A percentile compares a stretch with the other conserved stretches of the same genome.
phyloP scores from a whole-genome alignment of 2,797 vertebrate species.

The Pseudocheirus occidentalis region DNA sequence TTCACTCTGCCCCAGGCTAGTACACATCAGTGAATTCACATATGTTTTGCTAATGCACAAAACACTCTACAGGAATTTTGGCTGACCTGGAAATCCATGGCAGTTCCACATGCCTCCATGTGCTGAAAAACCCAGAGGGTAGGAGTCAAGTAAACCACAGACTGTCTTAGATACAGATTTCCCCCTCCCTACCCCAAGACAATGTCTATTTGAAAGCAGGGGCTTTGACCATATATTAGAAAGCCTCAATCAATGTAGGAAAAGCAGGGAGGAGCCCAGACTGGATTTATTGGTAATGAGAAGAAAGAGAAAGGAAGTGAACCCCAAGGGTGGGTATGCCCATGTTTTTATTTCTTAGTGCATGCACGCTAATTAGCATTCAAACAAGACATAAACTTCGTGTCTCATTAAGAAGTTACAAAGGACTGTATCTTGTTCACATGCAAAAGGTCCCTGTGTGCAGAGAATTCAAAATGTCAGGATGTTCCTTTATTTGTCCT shows the following conservation, averaged over 20 bases:
- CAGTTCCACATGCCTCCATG: not conserved
- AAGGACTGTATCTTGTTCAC: slow-evolving; percentile 56
- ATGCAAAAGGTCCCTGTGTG: slow-evolving; percentile 18
- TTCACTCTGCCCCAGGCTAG: not conserved
- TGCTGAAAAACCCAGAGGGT: not conserved
- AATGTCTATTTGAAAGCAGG: not conserved
- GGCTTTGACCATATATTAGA: not conserved
- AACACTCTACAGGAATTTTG: slow-evolving; percentile 36
- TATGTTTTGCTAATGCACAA: not conserved
- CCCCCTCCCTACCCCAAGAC: not conserved
- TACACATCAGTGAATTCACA: not conserved
- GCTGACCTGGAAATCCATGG: slow-evolving; percentile 18
- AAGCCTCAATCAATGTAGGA: not conserved
- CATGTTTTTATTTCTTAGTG: slow-evolving; percentile 32
- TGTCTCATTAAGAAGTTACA: slow-evolving; percentile 50
- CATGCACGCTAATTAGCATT: slow-evolving; percentile 1
- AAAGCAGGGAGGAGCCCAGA: not conserved
- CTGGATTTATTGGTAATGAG: not conserved
- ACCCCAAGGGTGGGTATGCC: not conserved
- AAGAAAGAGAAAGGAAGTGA: not conserved
- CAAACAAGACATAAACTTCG: slow-evolving; percentile 3
- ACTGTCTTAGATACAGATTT: not conserved
- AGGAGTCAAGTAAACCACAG: not conserved
- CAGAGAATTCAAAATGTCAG: slow-evolving; percentile 62
- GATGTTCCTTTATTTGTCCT: slow-evolving; percentile 52